Evolutionary conservation across 2,113 vertebrate species (phyloP), one percentile per base, ranked within the genome.

Genomic region (Picathartes gymnocephalus): DNA sequence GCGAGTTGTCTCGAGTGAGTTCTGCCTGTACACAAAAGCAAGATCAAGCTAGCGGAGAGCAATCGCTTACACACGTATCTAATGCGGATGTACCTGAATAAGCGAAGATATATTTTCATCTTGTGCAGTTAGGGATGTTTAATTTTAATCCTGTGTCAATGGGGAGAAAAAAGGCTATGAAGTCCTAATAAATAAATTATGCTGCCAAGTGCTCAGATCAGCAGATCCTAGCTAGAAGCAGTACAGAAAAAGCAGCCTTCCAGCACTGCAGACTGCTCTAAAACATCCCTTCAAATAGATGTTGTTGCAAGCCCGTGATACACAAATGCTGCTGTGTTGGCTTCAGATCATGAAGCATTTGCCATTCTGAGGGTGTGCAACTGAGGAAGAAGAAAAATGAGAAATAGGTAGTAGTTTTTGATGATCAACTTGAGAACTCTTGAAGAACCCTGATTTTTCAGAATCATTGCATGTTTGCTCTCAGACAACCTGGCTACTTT

Each of bases 141-240:
- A 83, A 88, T 96, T 93, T 94, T 92, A 92, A 92, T 86, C 56
- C 81, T 16, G 4, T 90, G 76, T 94, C 91, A 86, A 47, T 40
- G 68, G 50, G 74, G 47, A 4, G 44, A 91, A 96, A 77, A 47
- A 51, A 21, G 5, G 16, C 22, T 88, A 73, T 60, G 88, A 95
- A 78, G 50, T 86, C 84, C 76, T 94, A 73, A 94, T 95, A 93
- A 95, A 96, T 95, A 94, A 96, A 73, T 86, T 76, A 90, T 93
- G 76, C 60, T 10, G 5, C 40, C 0, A 4, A 84, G 70, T 66
- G 80, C 88, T 92, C 88, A 68, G 82, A 96, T 95, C 93, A 94
- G 76, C 86, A 73, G 79, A 83, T 95, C 76, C 94, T 93, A 81
- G 86, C 94, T 91, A 70, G 90, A 51, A 96, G 90, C 74, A 51